A percentile compares a stretch with the other conserved stretches of the same genome.
phyloP scores from a whole-genome alignment of 2,797 vertebrate species.

The Oreonectes daqikongensis region DNA sequence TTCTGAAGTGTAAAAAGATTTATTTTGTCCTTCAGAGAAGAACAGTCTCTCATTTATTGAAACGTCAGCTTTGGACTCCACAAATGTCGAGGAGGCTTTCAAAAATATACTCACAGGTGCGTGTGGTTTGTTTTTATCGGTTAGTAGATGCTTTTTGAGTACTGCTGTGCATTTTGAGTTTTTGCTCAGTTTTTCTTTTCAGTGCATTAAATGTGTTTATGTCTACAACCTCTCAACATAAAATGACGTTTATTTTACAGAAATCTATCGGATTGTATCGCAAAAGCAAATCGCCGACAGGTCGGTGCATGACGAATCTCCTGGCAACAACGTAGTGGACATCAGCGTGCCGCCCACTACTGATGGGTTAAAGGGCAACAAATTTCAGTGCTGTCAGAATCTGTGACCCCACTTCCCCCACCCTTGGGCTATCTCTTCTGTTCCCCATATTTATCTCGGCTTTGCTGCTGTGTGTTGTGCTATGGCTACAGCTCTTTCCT shows the following conservation, averaged over 20 bases:
- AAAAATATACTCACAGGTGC: conserved; percentile 97
- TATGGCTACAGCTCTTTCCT: conserved; percentile 58
- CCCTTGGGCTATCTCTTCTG: conserved; percentile 48
- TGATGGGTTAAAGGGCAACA: conserved; percentile 91
- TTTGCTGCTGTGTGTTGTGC: conserved; percentile 65
- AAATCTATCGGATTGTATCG: conserved; percentile 97
- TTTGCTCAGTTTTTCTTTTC: neutral
- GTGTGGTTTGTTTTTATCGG: neutral
- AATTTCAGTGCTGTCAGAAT: conserved; percentile 97
- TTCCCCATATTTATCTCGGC: conserved; percentile 59
- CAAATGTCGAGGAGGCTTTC: conserved; percentile 97
- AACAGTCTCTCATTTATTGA: conserved; percentile 98
- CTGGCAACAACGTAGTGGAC: conserved; percentile 93
- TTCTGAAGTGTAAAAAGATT: neutral
- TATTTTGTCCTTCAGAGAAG: conserved; percentile 81
- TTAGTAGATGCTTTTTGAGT: too few relatives aligned
- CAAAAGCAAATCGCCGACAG: conserved; percentile 97
- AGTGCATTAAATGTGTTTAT: neutral
- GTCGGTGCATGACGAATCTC: conserved; percentile 93
- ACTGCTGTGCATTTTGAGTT: too few relatives aligned
- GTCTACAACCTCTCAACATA: neutral
- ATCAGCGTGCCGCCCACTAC: conserved; percentile 96
- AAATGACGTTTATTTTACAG: conserved; percentile 67
- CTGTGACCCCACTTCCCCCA: conserved; percentile 80
- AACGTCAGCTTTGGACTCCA: conserved; percentile 95